Evolutionary conservation across 2,113 vertebrate species (phyloP), one percentile per base, ranked within the genome.

Genomic region (Cacatua alba): DNA sequence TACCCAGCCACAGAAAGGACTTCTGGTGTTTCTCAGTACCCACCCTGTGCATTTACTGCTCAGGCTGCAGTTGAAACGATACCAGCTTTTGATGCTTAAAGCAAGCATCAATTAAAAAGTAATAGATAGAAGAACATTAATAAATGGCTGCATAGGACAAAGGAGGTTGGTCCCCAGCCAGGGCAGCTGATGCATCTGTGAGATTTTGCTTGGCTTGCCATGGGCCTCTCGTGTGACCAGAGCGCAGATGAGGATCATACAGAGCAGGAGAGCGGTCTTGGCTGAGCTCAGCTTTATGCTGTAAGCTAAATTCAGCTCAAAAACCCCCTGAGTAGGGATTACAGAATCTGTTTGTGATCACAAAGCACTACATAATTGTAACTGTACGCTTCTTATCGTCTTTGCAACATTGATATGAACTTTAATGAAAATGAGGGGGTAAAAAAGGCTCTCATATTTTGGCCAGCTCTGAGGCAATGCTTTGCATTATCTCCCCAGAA

Each of bases 341-440:
- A 94, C 53, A 85, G 93, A 94, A 95, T 95, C 93, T 95, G 93
- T 94, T 89, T 92, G 94, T 5, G 70, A 94, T 96, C 95, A 91
- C 81, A 88, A 85, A 85, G 94, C 15, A 24, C 84, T 88, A 85
- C 39, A 89, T 51, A 93, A 94, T 65, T 93, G 95, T 95, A 95
- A 95, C 91, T 76, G 83, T 92, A 89, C 39, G 51, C 86, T 94
- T 95, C 95, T 95, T 95, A 97, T 96, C 96, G 86, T 75, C 86
- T 92, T 94, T 85, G 94, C 84, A 82, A 95, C 72, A 86, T 86
- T 93, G 88, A 93, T 94, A 83, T 6, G 87, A 93, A 88, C 75
- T 96, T 82, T 85, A 91, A 88, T 96, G 85, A 94, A 91, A 96
- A 90, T 25, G 31, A 46, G 53, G 13, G 43, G 65, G 0, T 29